phyloP scores from a whole-genome alignment of 1,140 invertebrate genomes.

The Brachionus rubens region DNA sequence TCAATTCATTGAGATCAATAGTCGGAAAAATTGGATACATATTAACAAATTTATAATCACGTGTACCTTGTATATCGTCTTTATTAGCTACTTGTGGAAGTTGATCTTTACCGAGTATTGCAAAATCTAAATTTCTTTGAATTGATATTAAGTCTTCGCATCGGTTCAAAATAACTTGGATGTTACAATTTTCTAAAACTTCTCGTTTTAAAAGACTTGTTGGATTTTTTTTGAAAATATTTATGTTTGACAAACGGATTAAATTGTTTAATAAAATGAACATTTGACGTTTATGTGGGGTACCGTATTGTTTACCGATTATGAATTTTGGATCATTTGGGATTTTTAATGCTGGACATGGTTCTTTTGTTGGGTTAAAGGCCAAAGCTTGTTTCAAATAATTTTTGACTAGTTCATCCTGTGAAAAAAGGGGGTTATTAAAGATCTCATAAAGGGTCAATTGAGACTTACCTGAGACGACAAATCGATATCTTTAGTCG shows the following conservation, averaged over 20 bases:
- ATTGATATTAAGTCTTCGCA: slow-evolving; percentile 11
- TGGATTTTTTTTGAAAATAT: slow-evolving; percentile 24
- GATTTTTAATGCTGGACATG: not conserved
- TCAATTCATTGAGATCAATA: slow-evolving; percentile 14
- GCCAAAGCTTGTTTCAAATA: slow-evolving; percentile 43
- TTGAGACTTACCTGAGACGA: not conserved
- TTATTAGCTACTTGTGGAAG: not conserved
- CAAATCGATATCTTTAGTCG: not conserved
- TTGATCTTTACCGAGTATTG: not conserved
- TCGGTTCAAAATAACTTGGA: not conserved
- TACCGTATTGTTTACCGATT: slow-evolving; percentile 30
- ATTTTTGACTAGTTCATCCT: slow-evolving; percentile 14
- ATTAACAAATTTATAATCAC: slow-evolving; percentile 28
- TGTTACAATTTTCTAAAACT: not conserved
- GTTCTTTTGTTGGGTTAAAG: slow-evolving; percentile 36
- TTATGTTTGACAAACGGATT: not conserved
- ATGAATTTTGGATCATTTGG: slow-evolving; percentile 22
- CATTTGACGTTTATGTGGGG: slow-evolving; percentile 31
- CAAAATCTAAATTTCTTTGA: slow-evolving; percentile 7
- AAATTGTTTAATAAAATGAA: slow-evolving; percentile 43
- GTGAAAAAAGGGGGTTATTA: no score
- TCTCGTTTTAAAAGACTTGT: not conserved
- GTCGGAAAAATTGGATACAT: slow-evolving; percentile 47
- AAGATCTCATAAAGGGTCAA: no score
- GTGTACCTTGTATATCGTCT: not conserved